Evolutionary conservation across 2,797 vertebrate species (phyloP), one percentile per base, ranked within the genome.

Genomic region (Syndactyla subalaris): DNA sequence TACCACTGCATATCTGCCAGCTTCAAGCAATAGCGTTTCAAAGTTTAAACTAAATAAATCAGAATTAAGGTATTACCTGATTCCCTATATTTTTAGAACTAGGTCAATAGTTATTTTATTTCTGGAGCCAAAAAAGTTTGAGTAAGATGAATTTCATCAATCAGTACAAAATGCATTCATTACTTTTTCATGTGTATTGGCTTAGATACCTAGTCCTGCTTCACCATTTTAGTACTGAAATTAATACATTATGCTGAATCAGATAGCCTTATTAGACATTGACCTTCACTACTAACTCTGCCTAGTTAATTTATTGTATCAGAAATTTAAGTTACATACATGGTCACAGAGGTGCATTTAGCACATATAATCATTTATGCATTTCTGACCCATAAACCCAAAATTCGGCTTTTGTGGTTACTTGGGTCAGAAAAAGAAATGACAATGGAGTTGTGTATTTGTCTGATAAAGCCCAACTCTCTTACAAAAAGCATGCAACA

Each of bases 1-100:
- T 68, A 77, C 63, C 65, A 36, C 41, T 4, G 21, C 48, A 1
- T 43, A 58, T 72, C 58, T 92, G 70, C 73, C 85, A 94, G 55
- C 63, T 88, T 30, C 58, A 81, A 88, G 63, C 0, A 10, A 94
- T 6, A 79, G 43, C 0, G 0, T 83, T 88, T 85, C 82, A 63
- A 91, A 91, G 54, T 45, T 12, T 89, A 43, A 96, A 92, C 75
- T 48, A 79, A 67, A 79, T 85, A 80, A 91, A 88, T 73, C 34
- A 84, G 52, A 96, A 88, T 93, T 84, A 96, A 94, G 67, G 34
- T 88, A 96, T 57, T 95, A 93, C 80, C 71, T 77, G 85, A 88
- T 94, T n/a, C 38, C 59, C 41, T 86, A 2, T 67, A 85, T 94
- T 96, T 94, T 95, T 88, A 96, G 76, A 95, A 90, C 38, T 85